Evolutionary conservation across 1,140 invertebrate species (phyloP), one percentile per base, ranked within the genome.

Genomic region (Asbolus verrucosus): DNA sequence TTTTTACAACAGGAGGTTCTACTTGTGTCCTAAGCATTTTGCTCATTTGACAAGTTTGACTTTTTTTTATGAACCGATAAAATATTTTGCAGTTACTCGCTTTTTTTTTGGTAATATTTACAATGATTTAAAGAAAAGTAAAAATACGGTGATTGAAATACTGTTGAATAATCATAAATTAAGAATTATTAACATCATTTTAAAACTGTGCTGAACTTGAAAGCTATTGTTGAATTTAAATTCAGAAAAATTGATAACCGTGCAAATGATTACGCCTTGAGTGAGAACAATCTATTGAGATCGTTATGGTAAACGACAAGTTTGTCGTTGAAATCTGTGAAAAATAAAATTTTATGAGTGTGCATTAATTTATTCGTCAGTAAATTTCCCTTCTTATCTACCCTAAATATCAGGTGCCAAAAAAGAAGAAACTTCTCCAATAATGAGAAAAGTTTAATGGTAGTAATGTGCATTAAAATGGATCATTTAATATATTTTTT

Each of bases 381-480:
- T 54, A 54, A 54, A 54, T 54, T 54, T 31, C 46, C 11, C 21
- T 54, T 27, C 46, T 54, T 54, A 54, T 54, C 46, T 54, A 54
- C 21, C 46, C 46, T 54, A 54, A 54, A 54, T 21, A 54, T 54
- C 46, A 54, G 46, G 46, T 54, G 46, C 46, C 46, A 54, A 54
- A 54, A 54, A 54, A 27, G 46, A 54, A 54, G 46, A 54, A 54
- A 54, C 46, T 54, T 54, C 21, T 1, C 46, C 21, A 21, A 54
- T 54, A 54, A 54, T 54, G 46, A 54, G 46, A 54, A 54, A 54
- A 54, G 46, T 54, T 54, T 54, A 54, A 54, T 54, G 21, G 21
- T 21, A 11, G 19, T 27, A 54, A 27, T 54, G 27, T 27, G 46
- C 46, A 54, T 54, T 54, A 54, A 54, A 54, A 54, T 9, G 18